phyloP scores from a whole-genome alignment of 2,797 vertebrate species.

The Ctenosaura bakeri region DNA sequence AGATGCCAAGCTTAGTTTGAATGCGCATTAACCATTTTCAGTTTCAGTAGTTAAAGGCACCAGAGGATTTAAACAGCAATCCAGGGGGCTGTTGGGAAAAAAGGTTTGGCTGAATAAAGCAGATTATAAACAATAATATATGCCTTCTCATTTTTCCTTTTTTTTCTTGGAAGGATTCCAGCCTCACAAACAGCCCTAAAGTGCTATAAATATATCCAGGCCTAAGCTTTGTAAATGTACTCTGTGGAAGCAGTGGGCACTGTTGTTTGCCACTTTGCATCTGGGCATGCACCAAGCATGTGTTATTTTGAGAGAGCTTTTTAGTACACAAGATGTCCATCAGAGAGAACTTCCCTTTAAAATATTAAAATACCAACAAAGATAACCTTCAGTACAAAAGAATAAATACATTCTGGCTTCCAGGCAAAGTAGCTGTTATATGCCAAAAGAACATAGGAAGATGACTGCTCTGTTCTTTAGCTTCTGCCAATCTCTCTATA shows the following conservation, averaged over 20 bases:
- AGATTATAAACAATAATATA: constrained; percentile 90
- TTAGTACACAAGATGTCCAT: constrained; percentile 69
- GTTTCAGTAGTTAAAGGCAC: constrained; percentile 89
- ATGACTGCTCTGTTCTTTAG: constrained; percentile 10
- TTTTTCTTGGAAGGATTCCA: constrained; percentile 82
- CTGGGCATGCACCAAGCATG: background rate
- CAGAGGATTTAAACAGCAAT: constrained; percentile 88
- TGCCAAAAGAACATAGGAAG: background rate
- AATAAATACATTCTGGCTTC: constrained; percentile 52
- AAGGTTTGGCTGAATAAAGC: constrained; percentile 88
- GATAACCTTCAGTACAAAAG: constrained; percentile 47
- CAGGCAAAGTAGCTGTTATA: constrained; percentile 13
- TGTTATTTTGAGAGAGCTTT: constrained; percentile 64
- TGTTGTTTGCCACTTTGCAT: constrained; percentile 29
- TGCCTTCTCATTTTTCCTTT: constrained; percentile 75
- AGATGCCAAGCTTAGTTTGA: constrained; percentile 83
- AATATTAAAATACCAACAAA: constrained; percentile 59
- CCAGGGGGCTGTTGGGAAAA: constrained; percentile 83
- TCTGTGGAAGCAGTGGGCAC: constrained; percentile 60
- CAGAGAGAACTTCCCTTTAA: constrained; percentile 61
- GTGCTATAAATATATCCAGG: constrained; percentile 83
- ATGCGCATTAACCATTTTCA: constrained; percentile 87
- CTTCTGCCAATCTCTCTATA: background rate
- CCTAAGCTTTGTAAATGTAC: constrained; percentile 72
- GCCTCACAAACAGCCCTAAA: constrained; percentile 83